Base-by-base conservation (phyloP, 2,797 vertebrate species). In the Hyperoplus immaculatus region DNA sequence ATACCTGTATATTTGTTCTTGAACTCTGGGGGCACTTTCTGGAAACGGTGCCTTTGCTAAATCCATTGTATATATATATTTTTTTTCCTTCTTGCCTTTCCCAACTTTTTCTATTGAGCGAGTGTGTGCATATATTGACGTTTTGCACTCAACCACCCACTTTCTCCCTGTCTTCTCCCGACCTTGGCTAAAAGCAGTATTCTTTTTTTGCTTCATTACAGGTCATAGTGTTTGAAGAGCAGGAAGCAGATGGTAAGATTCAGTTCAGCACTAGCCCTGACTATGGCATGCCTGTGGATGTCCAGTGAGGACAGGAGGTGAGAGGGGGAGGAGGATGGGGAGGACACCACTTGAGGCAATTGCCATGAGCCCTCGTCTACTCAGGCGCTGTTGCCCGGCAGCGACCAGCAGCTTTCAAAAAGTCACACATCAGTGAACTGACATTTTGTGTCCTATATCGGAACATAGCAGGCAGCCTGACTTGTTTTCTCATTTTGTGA, bases 141-240 rank as follows among this genome's bases (percentile, higher is more conserved):
- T 55, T 29, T 39, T 42, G 16, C 13, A 8, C 15, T 57, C 47
- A 62, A 18, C 45, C 78, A 58, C 69, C 69, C 62, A 71, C 81
- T 42, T 43, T 21, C 9, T 2, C 29, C 29, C 54, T 77, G 51
- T 82, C 49, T 68, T 69, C 45, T 66, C 43, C 10, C 71, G 62
- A 79, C 83, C 78, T 78, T 6, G 0, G 47, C 68, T 86, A 9
- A 81, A 29, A 68, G 68, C 10, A 7, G 8, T 62, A n/a, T 18
- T 53, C 53, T 47, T 49, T 54, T 67, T 59, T 55, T 68, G 55
- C 61, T 60, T 69, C 59, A 46, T 83, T 62, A 51, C 92, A 97
- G 97, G 83, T 97, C 65, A 87, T 95, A 4, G 88, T 98, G 78
- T 97, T 97, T 0, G 97, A 98, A 75, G 97, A 98, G 87, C 94